Percentiles rank a stretch among this genome's conserved stretches.
Conservation (phyloP, 2,113 vertebrate species). For the Tupaia tana region DNA sequence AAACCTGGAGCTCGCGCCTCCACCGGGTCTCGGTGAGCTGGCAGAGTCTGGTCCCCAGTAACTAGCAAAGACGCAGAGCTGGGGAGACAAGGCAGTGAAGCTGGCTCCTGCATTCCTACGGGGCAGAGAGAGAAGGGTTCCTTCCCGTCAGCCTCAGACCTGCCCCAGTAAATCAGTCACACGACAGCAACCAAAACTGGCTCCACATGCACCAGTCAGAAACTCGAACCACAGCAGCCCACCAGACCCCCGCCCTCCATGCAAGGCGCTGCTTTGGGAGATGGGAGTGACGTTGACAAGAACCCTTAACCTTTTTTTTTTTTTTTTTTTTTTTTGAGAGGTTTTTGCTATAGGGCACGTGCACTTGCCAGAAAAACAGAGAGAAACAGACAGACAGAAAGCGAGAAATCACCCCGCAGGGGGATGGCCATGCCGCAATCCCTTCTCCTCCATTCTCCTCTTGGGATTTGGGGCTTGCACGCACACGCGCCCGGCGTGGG, state of each 20-base stretch:
- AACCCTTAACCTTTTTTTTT: background rate
- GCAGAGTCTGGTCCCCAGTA: background rate
- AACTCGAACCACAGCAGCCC: background rate
- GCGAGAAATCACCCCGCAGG: too few relatives aligned
- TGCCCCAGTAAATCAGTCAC: background rate
- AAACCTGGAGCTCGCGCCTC: background rate
- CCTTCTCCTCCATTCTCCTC: too few relatives aligned
- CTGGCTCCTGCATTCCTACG: background rate
- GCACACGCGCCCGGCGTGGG: too few relatives aligned
- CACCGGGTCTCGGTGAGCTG: background rate
- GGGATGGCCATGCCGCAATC: too few relatives aligned
- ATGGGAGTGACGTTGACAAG: background rate
- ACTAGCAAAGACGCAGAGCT: background rate
- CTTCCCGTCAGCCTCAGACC: background rate
- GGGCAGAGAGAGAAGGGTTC: background rate
- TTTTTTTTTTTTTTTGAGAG: too few relatives aligned
- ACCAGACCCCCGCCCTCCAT: background rate
- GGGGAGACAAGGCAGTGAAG: background rate
- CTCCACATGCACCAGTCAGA: background rate
- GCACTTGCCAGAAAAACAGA: too few relatives aligned
- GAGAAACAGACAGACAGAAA: too few relatives aligned
- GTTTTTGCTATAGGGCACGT: too few relatives aligned
- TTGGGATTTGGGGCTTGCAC: too few relatives aligned
- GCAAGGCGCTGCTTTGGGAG: background rate
- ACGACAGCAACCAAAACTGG: background rate